Evolutionary conservation across 1,140 invertebrate species (phyloP), one percentile per base, ranked within the genome.

Genomic region (Plutomurus gul): DNA sequence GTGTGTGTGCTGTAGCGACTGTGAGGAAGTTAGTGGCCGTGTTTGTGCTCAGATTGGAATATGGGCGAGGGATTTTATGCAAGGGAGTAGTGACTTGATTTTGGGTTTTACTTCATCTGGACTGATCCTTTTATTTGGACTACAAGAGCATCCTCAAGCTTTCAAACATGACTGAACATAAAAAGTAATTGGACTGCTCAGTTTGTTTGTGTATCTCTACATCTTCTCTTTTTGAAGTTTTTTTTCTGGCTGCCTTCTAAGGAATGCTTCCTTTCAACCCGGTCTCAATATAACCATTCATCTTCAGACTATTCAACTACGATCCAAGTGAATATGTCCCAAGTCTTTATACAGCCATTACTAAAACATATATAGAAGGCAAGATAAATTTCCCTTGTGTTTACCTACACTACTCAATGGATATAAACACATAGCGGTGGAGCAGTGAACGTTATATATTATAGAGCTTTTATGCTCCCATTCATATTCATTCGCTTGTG

Each of bases 111-210:
- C 51, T 56, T 56, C 51, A 56, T 56, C 51, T 65, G 70, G 37
- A 72, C 39, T 72, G 70, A 0, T 39, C 20, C n/a, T 72, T 72
- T 72, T 72, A 40, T 46, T 72, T n/a, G 56, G 27, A 30, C 1
- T n/a, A 60, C 30, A 11, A 60, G 56, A 65, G 56, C 56, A 65
- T 72, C 70, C 70, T 20, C 25, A 40, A 43, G 40, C 70, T 37
- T 74, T 74, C 72, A 74, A 47, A 47, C 40, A 47, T 74, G 72
- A 74, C 22, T 74, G 72, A 74, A 74, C 72, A 74, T 33, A 47
- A 49, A 74, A 74, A 74, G 72, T 74, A 74, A 74, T 74, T 74
- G 72, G 72, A 74, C 72, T 72, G 36, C 70, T 72, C 70, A 40
- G 36, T 72, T 72, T 43, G 70, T 72, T 72, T 72, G 70, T 72